Percentiles rank a stretch among this genome's conserved stretches.
Conservation (phyloP, 2,797 vertebrate species). For the Ctenopoma multispine region DNA sequence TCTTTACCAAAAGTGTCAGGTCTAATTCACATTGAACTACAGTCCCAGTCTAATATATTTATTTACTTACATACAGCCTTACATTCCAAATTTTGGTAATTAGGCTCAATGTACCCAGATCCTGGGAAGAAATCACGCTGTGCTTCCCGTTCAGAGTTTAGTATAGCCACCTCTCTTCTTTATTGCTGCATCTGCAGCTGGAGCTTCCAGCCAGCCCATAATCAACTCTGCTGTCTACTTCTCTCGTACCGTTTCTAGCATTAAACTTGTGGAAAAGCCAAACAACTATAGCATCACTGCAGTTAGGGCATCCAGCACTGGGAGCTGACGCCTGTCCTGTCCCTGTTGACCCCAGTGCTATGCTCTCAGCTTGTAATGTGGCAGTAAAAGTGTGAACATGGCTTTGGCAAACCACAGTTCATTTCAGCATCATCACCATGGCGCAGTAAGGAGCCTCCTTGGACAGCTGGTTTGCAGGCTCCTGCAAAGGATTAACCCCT, state of each 20-base stretch:
- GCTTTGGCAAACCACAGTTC: slow-evolving; percentile 53
- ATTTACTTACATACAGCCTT: slow-evolving; percentile 34
- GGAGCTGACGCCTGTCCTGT: slow-evolving; percentile 61
- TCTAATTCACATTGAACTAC: slow-evolving; percentile 60
- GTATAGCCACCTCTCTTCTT: slow-evolving; percentile 73
- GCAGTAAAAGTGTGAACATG: slow-evolving; percentile 76
- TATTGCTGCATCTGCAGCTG: slow-evolving; percentile 75
- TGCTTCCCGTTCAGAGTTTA: slow-evolving; percentile 55
- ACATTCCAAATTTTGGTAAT: slow-evolving; percentile 42
- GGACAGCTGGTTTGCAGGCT: slow-evolving; percentile 54
- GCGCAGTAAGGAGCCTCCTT: slow-evolving; percentile 62
- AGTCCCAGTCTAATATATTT: slow-evolving; percentile 56
- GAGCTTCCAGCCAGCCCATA: slow-evolving; percentile 67
- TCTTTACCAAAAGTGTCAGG: slow-evolving; percentile 65
- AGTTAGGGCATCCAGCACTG: slow-evolving; percentile 64
- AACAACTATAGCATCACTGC: slow-evolving; percentile 51
- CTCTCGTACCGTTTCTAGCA: slow-evolving; percentile 64
- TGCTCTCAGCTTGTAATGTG: slow-evolving; percentile 63
- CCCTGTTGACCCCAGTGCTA: slow-evolving; percentile 56
- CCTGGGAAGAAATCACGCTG: slow-evolving; percentile 44
- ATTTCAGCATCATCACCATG: slow-evolving; percentile 54
- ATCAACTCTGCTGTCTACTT: slow-evolving; percentile 71
- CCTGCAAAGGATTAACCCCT: slow-evolving; percentile 53
- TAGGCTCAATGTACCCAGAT: slow-evolving; percentile 62
- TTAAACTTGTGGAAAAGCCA: slow-evolving; percentile 57